Conservation (phyloP, 2,113 vertebrate genomes). For the Toxostoma redivivum region DNA sequence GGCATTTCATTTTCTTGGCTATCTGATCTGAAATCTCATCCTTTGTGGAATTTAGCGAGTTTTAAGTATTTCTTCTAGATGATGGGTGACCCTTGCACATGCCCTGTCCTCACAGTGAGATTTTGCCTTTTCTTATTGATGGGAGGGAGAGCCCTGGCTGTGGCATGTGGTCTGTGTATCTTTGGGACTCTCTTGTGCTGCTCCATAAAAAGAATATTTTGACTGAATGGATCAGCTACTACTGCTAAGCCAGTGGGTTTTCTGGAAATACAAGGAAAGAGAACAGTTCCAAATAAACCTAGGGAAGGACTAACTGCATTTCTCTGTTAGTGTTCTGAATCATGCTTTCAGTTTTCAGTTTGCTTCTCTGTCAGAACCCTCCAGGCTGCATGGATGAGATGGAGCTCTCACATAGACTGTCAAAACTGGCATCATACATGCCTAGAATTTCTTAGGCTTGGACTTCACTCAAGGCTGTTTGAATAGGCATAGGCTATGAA, state of each 20-base stretch:
- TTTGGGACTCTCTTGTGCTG: not conserved
- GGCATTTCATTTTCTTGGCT: not conserved
- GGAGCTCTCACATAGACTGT: not conserved
- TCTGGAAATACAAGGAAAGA: not conserved
- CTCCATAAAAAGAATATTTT: not conserved
- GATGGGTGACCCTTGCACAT: not conserved
- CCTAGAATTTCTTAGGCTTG: not conserved
- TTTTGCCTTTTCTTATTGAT: not conserved
- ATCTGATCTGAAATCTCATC: not conserved
- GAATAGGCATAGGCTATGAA: not conserved
- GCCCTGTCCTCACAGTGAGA: not conserved
- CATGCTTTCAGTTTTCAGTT: not conserved
- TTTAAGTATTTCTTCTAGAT: not conserved
- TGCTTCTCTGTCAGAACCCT: not conserved
- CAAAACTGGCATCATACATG: not conserved
- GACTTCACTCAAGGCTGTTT: not conserved
- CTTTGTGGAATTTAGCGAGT: not conserved
- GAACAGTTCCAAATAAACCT: not conserved
- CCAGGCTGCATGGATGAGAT: not conserved
- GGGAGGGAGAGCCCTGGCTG: not conserved
- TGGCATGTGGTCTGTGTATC: not conserved
- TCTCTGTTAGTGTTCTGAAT: not conserved
- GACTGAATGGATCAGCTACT: not conserved
- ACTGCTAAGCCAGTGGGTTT: not conserved
- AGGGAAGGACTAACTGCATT: not conserved